Evolutionary conservation across 1,140 invertebrate genomes (phyloP).

Genomic region (Calliopsis andreniformis): DNA sequence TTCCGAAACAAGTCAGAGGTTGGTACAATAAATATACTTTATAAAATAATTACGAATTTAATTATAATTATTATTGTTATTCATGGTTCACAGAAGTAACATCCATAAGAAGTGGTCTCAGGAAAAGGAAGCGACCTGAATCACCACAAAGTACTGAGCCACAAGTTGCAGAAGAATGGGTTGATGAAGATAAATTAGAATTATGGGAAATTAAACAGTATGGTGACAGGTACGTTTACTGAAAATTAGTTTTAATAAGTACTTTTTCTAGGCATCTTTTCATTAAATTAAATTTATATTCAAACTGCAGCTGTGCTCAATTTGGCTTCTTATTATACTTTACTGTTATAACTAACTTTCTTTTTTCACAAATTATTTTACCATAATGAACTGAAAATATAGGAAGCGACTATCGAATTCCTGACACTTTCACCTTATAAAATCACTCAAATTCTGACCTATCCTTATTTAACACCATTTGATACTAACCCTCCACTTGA

Average conservation of each 20-base stretch:
- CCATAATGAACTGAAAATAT: background rate
- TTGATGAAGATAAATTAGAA: constrained; percentile 97
- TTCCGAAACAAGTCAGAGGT: constrained; percentile 95
- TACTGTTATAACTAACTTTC: background rate
- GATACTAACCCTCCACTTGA: constrained; percentile 77
- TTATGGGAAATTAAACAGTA: constrained; percentile 98
- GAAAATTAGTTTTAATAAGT: background rate
- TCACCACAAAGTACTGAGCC: constrained; percentile 94
- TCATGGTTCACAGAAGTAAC: constrained; percentile 88
- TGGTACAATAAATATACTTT: constrained; percentile 60
- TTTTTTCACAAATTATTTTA: background rate
- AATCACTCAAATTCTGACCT: constrained; percentile 49
- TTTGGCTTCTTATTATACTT: background rate
- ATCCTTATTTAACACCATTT: constrained; percentile 73
- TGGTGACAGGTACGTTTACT: constrained; percentile 88
- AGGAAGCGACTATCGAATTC: background rate
- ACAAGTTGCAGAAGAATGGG: constrained; percentile 96
- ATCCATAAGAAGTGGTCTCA: constrained; percentile 94
- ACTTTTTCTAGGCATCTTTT: no score
- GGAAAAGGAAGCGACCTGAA: constrained; percentile 95
- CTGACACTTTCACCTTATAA: constrained; percentile 25
- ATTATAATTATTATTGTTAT: constrained; percentile 21
- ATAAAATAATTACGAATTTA: background rate
- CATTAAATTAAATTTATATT: no score
- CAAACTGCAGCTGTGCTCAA: no score